Evolutionary conservation across 2,113 vertebrate genomes (phyloP), one percentile per base, ranked within the genome.

Genomic region (Oryzias javanicus): DNA sequence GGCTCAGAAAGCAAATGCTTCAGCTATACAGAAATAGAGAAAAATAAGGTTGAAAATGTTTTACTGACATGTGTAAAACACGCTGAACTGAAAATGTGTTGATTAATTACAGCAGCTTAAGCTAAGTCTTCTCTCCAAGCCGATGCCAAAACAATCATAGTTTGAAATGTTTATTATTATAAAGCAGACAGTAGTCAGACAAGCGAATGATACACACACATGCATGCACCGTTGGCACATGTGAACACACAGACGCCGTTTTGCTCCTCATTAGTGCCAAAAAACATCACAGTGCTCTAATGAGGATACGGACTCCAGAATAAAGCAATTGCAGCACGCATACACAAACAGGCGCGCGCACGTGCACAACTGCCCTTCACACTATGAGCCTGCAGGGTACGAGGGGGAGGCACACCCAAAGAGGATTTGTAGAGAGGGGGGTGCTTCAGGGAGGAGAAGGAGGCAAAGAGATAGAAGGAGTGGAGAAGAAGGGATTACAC

Each of bases 401-500:
- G 86, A 87, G 81, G 82, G 77, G 80, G 76, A 74, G 61, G 72
- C 76, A 78, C 57, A 76, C 79, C 86, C 87, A 85, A 87, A 90
- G 85, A 90, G 87, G 88, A 88, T 91, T 90, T 91, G 73, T 78
- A 74, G 75, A 58, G 74, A 79, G 87, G 86, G 80, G 35, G 35
- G 35, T 3, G 80, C 83, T 87, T 78, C 35, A 56, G 86, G 83
- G 85, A 73, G 74, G 75, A 81, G 86, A 81, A 71, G 10, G 50
- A 62, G 67, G 66, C 78, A 55, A 71, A 64, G 82, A 79, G 86
- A 86, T 85, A 88, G 74, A 65, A 76, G 61, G 82, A 83, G 84
- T 72, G 76, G 69, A 84, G 80, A 80, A 69, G 81, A 86, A 78
- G 65, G 89, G 86, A 88, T 90, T 89, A 90, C 87, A 89, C 78